Evolutionary conservation across 2,888 invertebrate genomes (phyloP).

Genomic region (Dasypogon diadema): DNA sequence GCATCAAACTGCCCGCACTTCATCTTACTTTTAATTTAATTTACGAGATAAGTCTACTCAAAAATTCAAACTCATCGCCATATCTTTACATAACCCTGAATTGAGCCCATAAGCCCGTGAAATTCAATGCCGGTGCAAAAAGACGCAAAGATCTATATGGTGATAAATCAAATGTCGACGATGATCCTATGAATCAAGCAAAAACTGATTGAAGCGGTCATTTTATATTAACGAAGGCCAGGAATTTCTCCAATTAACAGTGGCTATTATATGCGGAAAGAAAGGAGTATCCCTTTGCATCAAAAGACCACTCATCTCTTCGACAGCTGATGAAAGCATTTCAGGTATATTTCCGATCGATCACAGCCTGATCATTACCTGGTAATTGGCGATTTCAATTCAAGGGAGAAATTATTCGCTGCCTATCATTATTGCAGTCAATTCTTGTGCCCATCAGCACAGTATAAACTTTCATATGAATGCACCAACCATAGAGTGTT

Average conservation of each 20-base stretch:
- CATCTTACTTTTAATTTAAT: slow-evolving; percentile 12
- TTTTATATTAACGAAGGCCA: slow-evolving; percentile 15
- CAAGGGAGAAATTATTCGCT: slow-evolving; percentile 25
- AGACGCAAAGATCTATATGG: background rate
- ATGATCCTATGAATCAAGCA: background rate
- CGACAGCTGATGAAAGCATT: slow-evolving; percentile 28
- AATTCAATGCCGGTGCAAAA: slow-evolving; percentile 2
- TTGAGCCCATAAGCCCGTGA: background rate
- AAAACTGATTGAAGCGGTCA: slow-evolving; percentile 5
- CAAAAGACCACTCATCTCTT: background rate
- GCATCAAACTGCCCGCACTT: background rate
- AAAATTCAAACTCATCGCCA: slow-evolving; percentile 12
- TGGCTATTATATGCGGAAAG: background rate
- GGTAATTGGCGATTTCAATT: background rate
- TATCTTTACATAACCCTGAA: slow-evolving; percentile 10
- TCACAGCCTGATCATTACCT: slow-evolving; percentile 41
- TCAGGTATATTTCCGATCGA: slow-evolving; percentile 38
- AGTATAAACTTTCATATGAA: slow-evolving; percentile 8
- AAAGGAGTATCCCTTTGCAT: background rate
- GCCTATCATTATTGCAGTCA: background rate
- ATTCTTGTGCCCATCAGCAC: slow-evolving; percentile 2
- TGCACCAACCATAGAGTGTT: background rate
- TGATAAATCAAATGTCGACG: slow-evolving; percentile 9
- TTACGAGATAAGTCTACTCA: background rate
- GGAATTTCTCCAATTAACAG: slow-evolving; percentile 43